phyloP scores from a whole-genome alignment of 2,888 invertebrate genomes.

The Acanthoscelides obtectus region DNA sequence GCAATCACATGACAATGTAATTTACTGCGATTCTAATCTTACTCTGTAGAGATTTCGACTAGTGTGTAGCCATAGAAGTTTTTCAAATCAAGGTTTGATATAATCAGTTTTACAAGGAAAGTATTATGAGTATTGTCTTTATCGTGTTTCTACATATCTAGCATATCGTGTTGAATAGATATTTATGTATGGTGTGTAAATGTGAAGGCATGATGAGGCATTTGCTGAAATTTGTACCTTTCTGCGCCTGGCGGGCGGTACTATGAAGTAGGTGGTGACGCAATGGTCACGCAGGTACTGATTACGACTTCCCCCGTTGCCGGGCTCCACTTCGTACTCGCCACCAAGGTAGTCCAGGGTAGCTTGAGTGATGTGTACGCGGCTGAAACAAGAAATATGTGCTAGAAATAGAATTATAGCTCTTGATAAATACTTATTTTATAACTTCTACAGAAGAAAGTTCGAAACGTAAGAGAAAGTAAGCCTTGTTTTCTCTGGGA shows the following conservation, averaged over 20 bases:
- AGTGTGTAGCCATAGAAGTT: too few relatives aligned
- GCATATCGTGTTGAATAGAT: neutral
- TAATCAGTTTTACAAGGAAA: neutral
- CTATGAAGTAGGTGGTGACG: constrained; percentile 83
- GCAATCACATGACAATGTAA: too few relatives aligned
- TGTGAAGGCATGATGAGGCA: neutral
- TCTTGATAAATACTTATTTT: too few relatives aligned
- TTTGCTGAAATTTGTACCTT: constrained; percentile 55
- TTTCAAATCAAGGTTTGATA: neutral
- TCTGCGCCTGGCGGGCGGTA: constrained; percentile 77
- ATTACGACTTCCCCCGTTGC: constrained; percentile 77
- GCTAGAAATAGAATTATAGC: too few relatives aligned
- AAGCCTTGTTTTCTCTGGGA: too few relatives aligned
- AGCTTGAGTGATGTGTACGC: constrained; percentile 79
- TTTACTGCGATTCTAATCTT: too few relatives aligned
- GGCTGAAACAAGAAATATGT: too few relatives aligned
- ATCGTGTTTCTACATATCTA: neutral
- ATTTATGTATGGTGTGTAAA: neutral
- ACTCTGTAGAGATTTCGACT: too few relatives aligned
- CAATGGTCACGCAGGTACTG: constrained; percentile 80
- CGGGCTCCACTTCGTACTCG: constrained; percentile 87
- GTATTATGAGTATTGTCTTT: neutral
- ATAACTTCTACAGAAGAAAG: too few relatives aligned
- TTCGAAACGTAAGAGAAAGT: too few relatives aligned
- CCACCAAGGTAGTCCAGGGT: constrained; percentile 82